Conservation (phyloP, 2,888 invertebrate species). For the Morpho helenor region DNA sequence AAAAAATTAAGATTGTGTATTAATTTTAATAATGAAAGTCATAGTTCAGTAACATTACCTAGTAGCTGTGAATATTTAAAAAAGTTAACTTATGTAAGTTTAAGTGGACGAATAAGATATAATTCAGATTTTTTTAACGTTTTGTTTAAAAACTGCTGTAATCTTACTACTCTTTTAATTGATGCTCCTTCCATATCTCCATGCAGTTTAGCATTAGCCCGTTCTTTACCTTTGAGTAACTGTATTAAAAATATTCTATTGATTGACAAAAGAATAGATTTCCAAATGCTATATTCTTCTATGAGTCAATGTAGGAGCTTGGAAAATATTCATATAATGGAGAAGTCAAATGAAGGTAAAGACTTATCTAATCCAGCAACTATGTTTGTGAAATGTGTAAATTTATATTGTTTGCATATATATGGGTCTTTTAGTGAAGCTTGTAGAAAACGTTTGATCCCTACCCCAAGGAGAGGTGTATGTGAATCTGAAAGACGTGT, state of each 20-base stretch:
- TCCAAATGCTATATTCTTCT: slow-evolving; percentile 42
- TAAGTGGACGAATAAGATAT: slow-evolving; percentile 44
- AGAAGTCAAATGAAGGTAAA: slow-evolving; percentile 29
- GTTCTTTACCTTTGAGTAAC: slow-evolving; percentile 40
- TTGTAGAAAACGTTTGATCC: no score
- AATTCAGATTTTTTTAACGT: slow-evolving; percentile 51
- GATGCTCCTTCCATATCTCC: slow-evolving; percentile 37
- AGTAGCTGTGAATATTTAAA: slow-evolving; percentile 41
- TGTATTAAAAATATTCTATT: slow-evolving; percentile 54
- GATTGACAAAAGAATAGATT: slow-evolving; percentile 47
- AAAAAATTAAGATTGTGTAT: slow-evolving; percentile 38
- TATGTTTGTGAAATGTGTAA: slow-evolving; percentile 47
- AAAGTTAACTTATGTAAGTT: slow-evolving; percentile 56
- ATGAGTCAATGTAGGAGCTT: slow-evolving; percentile 49
- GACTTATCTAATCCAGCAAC: slow-evolving; percentile 39
- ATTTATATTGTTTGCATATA: slow-evolving; percentile 50
- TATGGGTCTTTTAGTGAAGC: slow-evolving; percentile 36
- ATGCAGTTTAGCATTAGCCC: slow-evolving; percentile 37
- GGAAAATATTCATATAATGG: slow-evolving; percentile 55
- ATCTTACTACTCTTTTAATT: slow-evolving; percentile 50
- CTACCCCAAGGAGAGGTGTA: slow-evolving; percentile 30
- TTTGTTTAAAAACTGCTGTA: slow-evolving; percentile 48
- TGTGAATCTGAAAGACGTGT: slow-evolving; percentile 36
- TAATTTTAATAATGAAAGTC: slow-evolving; percentile 42
- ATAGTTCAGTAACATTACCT: slow-evolving; percentile 40